phyloP scores from a whole-genome alignment of 2,797 vertebrate genomes.

The Simalia tracyae region DNA sequence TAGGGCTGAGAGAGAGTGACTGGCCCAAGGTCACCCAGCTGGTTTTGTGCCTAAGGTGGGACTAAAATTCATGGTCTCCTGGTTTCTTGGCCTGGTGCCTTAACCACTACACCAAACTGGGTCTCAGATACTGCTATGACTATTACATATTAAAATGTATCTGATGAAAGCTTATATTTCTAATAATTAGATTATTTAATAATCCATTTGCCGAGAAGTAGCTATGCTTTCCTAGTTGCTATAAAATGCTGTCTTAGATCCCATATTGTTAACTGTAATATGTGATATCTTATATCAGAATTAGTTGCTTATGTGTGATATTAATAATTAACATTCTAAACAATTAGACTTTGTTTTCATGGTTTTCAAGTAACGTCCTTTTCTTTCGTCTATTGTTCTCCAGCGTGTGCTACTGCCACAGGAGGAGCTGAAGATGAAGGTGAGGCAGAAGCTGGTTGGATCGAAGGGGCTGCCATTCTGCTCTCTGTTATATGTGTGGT shows the following conservation, averaged over 20 bases:
- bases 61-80: neutral
- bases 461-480: slow-evolving; percentile 95
- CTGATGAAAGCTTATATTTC: neutral
- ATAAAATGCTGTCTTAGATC: neutral
- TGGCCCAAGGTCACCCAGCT: neutral
- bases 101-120: neutral
- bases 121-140: neutral
- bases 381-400: neutral
- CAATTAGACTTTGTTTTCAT: neutral
- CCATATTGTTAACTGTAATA: neutral
- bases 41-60: neutral
- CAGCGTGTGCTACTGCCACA: slow-evolving; percentile 83
- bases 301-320: neutral
- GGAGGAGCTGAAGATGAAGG: slow-evolving; percentile 88
- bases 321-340: neutral
- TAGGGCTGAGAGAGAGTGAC: neutral
- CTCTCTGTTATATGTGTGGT: slow-evolving; percentile 96
- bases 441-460: slow-evolving; percentile 95
- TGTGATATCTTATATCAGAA: neutral
- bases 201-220: neutral
- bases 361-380: neutral
- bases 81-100: neutral
- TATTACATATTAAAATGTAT: neutral
- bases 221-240: neutral
- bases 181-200: neutral